A percentile compares a stretch with the other conserved stretches of the same genome.
Evolutionary conservation across 2,113 vertebrate genomes (phyloP).

Genomic region (Catharus minimus): DNA sequence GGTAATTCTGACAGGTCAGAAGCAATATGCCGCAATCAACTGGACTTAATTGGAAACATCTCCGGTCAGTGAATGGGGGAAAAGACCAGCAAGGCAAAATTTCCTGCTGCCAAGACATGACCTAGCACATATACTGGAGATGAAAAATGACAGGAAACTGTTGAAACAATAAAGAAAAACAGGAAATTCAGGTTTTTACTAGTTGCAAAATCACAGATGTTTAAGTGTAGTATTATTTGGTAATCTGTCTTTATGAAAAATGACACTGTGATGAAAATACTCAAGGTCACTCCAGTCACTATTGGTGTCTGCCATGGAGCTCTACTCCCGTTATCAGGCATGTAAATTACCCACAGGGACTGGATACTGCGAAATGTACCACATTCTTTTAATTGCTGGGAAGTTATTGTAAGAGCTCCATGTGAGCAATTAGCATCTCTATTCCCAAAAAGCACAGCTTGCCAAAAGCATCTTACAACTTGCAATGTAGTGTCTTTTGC

Average conservation of each 20-base stretch:
- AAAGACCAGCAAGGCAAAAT: not conserved
- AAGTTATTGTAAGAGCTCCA: not conserved
- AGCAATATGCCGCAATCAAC: not conserved
- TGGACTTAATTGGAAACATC: not conserved
- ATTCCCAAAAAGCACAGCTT: not conserved
- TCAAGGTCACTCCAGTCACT: not conserved
- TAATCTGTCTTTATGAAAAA: not conserved
- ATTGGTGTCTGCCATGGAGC: not conserved
- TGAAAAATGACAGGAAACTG: not conserved
- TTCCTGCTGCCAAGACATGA: not conserved
- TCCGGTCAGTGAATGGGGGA: not conserved
- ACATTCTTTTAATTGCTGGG: not conserved
- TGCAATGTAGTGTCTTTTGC: not conserved
- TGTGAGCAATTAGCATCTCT: not conserved
- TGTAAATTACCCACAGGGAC: not conserved
- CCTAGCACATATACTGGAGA: not conserved
- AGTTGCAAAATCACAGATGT: not conserved
- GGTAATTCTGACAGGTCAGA: not conserved
- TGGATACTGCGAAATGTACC: not conserved
- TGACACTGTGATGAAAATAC: not conserved
- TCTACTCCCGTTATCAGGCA: not conserved
- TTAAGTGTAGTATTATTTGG: not conserved
- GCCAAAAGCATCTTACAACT: not conserved
- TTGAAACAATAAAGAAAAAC: not conserved
- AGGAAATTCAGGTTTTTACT: not conserved